Conservation (phyloP, 2,797 vertebrate species). For the Austrolebias charrua region DNA sequence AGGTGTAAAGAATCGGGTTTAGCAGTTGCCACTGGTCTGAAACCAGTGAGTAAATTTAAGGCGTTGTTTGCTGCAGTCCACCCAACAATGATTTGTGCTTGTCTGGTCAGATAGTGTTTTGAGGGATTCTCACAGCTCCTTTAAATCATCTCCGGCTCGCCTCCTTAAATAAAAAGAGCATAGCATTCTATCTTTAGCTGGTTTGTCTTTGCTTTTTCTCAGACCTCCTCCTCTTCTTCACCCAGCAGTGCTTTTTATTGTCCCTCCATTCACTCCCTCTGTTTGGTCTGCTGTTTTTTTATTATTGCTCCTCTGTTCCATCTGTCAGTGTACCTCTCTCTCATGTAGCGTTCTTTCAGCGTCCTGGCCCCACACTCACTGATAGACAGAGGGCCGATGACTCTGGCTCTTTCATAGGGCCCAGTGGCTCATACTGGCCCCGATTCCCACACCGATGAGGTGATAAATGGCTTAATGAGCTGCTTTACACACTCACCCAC, state of each 20-base stretch:
- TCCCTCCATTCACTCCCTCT: slow-evolving; percentile 18
- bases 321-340: slow-evolving; percentile 68
- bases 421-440: slow-evolving; percentile 45
- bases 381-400: slow-evolving; percentile 59
- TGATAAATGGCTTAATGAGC: slow-evolving; percentile 72
- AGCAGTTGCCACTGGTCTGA: slow-evolving; percentile 40
- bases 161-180: slow-evolving; percentile 70
- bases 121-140: slow-evolving; percentile 42
- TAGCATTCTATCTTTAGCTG: slow-evolving; percentile 42
- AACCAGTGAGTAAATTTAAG: slow-evolving; percentile 28
- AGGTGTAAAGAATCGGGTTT: not conserved
- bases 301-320: slow-evolving; percentile 18
- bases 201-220: slow-evolving; percentile 21
- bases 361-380: slow-evolving; percentile 38
- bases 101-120: slow-evolving; percentile 53
- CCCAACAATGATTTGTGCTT: slow-evolving; percentile 51
- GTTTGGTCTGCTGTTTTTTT: slow-evolving; percentile 3
- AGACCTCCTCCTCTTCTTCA: slow-evolving; percentile 13
- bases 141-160: slow-evolving; percentile 59
- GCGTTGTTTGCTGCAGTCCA: slow-evolving; percentile 3
- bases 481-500: slow-evolving; percentile 45
- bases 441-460: slow-evolving; percentile 39
- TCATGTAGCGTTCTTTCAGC: slow-evolving; percentile 17
- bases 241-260: slow-evolving; percentile 19
- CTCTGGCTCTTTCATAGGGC: slow-evolving; percentile 41